Conservation (phyloP, 2,797 vertebrate genomes). For the Tragopan temminckii region DNA sequence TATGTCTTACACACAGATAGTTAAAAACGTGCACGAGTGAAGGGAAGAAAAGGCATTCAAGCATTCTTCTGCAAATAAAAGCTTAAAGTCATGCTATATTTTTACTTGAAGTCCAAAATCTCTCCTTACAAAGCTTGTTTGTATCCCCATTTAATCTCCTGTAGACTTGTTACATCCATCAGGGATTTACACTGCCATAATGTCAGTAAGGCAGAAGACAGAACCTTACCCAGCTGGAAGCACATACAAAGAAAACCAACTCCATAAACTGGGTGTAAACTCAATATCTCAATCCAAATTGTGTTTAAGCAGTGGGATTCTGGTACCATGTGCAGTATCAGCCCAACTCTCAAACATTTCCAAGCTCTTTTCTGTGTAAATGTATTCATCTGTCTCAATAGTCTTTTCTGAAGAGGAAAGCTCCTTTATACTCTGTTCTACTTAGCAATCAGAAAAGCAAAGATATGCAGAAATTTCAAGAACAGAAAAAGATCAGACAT, state of each 20-base stretch:
- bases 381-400: background rate
- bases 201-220: background rate
- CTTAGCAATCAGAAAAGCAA: slow-evolving; percentile 1
- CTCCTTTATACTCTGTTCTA: background rate
- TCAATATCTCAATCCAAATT: background rate
- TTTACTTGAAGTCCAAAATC: background rate
- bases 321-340: background rate
- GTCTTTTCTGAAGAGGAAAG: background rate
- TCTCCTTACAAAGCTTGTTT: background rate
- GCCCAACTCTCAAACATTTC: background rate
- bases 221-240: background rate
- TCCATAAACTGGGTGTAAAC: background rate
- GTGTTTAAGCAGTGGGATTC: background rate
- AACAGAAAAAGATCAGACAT: background rate
- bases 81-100: background rate
- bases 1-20: background rate
- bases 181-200: background rate
- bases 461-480: slow-evolving; percentile 5
- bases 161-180: background rate
- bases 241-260: background rate
- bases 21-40: background rate
- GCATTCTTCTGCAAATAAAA: background rate
- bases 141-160: background rate
- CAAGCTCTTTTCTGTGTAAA: rapidly evolving
- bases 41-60: background rate